Conservation (phyloP, 1,140 invertebrate species). For the Heterodera carotae region DNA sequence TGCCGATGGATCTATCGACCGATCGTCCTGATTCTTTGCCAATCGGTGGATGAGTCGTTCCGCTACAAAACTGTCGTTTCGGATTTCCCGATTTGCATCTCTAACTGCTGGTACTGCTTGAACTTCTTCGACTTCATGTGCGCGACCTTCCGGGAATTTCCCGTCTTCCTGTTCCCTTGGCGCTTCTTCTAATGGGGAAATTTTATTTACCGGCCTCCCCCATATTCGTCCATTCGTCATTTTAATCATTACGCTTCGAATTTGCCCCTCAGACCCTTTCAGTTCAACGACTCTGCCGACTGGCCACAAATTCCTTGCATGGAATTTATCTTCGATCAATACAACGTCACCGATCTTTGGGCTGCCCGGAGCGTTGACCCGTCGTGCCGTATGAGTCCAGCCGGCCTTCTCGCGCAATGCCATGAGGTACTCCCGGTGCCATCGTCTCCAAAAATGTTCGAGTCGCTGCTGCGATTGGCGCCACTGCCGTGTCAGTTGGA, state of each 20-base stretch:
- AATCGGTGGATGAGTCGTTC: no score
- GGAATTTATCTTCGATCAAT: neutral
- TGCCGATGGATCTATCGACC: no score
- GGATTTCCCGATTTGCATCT: no score
- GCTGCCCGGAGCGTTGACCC: neutral
- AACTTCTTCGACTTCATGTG: no score
- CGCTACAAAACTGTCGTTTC: no score
- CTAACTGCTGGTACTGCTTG: no score
- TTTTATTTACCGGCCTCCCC: neutral
- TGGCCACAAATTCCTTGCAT: no score
- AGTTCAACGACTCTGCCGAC: neutral
- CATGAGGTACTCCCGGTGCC: neutral
- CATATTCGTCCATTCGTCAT: neutral
- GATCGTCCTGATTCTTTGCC: no score
- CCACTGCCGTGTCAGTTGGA: neutral
- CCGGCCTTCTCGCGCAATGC: neutral
- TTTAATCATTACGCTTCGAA: neutral
- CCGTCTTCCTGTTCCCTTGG: no score
- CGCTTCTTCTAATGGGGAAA: neutral
- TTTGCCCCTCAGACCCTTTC: neutral
- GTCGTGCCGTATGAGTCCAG: neutral
- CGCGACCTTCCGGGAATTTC: no score
- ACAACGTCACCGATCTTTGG: slow-evolving; percentile 8
- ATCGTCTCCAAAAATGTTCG: neutral
- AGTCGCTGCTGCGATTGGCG: neutral